phyloP scores from a whole-genome alignment of 1,140 invertebrate species.

The Laupala kohalensis region DNA sequence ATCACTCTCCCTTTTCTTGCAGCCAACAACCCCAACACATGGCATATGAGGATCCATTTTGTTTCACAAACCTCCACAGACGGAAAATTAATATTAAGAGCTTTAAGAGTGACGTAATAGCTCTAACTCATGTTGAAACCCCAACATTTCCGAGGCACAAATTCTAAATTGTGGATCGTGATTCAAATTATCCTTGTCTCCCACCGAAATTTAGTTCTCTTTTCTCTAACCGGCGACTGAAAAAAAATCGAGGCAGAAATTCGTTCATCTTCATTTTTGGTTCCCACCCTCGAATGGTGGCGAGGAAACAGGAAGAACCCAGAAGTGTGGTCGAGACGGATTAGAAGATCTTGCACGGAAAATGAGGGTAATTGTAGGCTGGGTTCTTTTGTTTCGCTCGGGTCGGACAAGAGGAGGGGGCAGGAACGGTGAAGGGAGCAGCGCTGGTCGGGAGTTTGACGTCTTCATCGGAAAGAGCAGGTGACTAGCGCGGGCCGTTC shows the following conservation, averaged over 20 bases:
- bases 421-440: not conserved
- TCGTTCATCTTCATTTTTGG: not conserved
- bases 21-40: not conserved
- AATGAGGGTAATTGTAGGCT: slow-evolving; percentile 1
- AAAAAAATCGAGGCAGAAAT: not conserved
- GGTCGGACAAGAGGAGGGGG: too few relatives aligned
- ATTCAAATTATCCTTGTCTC: not conserved
- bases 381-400: slow-evolving; percentile 3
- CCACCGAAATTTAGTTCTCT: not conserved
- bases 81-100: not conserved
- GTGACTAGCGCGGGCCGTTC: slow-evolving; percentile 5
- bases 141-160: not conserved
- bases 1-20: not conserved
- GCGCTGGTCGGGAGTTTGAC: slow-evolving; percentile 2
- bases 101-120: not conserved
- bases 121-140: not conserved
- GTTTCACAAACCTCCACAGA: not conserved
- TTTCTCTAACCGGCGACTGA: not conserved
- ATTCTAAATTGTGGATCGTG: not conserved
- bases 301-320: not conserved
- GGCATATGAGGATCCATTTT: not conserved
- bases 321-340: not conserved
- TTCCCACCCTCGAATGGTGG: not conserved
- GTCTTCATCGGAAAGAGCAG: slow-evolving; percentile 4
- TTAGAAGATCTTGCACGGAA: not conserved